These are phyloP conservation scores for Melinaea marsaeus DNA, from an alignment of 2,888 invertebrate species.

Conservation along the genomic window DNA sequence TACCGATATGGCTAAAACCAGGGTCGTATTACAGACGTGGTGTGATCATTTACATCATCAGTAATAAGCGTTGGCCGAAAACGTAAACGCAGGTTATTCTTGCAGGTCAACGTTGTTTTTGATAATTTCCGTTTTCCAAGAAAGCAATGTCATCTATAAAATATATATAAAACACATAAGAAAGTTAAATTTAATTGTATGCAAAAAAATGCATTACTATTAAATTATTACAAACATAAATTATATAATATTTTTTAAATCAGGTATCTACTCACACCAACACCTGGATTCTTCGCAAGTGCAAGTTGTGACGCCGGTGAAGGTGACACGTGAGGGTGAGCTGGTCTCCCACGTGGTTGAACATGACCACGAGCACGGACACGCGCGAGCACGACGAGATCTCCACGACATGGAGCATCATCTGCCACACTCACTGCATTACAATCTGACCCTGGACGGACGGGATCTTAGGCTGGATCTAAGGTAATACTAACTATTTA, in stretches of 20 bases:
- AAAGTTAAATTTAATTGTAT: too few relatives aligned
- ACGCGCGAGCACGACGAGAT: conserved; percentile 73
- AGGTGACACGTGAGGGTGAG: conserved; percentile 77
- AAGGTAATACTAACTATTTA: conserved; percentile 45
- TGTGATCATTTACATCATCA: conserved; percentile 50
- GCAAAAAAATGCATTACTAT: conserved; percentile 23
- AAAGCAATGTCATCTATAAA: conserved; percentile 46
- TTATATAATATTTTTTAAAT: conserved; percentile 7
- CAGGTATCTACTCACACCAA: conserved; percentile 73
- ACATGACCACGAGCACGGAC: conserved; percentile 73
- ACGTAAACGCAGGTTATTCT: conserved; percentile 24
- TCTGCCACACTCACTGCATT: conserved; percentile 60
- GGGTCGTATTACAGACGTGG: conserved; percentile 45
- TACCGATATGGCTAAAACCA: conserved; percentile 30
- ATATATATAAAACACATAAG: conserved; percentile 17
- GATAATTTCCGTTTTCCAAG: conserved; percentile 55
- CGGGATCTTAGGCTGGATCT: conserved; percentile 66
- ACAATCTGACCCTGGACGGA: conserved; percentile 71
- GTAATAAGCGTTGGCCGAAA: conserved; percentile 40
- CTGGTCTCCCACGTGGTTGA: conserved; percentile 77
- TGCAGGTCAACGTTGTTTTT: conserved; percentile 40
- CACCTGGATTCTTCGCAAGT: conserved; percentile 73
- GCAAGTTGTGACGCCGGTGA: conserved; percentile 79
- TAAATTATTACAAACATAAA: background rate
- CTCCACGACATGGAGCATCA: conserved; percentile 52